A percentile compares a stretch with the other conserved stretches of the same genome.
Evolutionary conservation across 2,797 vertebrate genomes (phyloP).

Genomic region (Coccyzus lansbergi): DNA sequence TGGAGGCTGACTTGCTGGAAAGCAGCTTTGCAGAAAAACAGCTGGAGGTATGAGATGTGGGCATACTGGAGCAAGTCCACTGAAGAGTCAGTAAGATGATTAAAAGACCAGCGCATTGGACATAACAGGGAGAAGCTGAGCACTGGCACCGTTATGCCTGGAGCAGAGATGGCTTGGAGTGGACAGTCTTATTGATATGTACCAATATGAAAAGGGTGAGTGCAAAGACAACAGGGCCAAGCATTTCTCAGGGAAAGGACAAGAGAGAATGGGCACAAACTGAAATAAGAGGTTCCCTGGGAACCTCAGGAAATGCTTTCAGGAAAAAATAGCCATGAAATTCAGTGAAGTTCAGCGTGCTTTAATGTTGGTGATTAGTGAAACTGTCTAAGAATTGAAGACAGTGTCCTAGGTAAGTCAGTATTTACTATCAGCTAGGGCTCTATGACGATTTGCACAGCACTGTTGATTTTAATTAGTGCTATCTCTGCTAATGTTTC

Average conservation of each 20-base stretch:
- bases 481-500: background rate
- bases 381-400: background rate
- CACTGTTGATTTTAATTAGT: background rate
- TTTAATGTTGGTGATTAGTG: background rate
- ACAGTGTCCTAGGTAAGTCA: background rate
- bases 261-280: background rate
- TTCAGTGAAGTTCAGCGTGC: background rate
- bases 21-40: background rate
- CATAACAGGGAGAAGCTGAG: background rate
- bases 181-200: rapidly evolving
- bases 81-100: background rate
- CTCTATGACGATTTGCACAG: background rate
- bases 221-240: background rate
- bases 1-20: background rate
- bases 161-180: background rate
- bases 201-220: background rate
- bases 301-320: background rate
- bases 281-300: background rate
- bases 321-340: background rate
- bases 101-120: background rate
- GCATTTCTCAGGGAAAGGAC: background rate
- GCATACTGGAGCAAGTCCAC: background rate
- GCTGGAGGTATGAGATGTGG: background rate
- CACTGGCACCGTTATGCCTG: background rate
- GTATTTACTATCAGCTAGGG: background rate